Base-by-base conservation (phyloP, 2,113 vertebrate species). In the Albula goreensis region DNA sequence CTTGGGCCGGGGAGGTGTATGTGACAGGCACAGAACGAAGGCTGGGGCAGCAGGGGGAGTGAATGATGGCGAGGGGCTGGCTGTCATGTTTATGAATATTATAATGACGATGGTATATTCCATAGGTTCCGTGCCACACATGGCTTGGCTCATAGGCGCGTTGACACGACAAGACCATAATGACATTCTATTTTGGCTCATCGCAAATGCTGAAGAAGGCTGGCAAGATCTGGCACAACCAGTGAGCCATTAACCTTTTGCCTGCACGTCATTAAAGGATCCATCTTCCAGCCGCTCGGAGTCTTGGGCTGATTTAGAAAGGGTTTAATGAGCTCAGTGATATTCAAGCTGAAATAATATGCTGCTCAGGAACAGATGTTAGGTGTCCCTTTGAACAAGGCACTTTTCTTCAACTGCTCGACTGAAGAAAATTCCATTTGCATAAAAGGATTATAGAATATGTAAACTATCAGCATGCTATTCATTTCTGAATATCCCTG, bases 161-260 rank as follows among this genome's bases (percentile, higher is more conserved):
- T 74, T 31, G 70, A 74, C 70, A 74, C 8, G 70, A 74, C 70
- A 74, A 74, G 70, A 74, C n/a, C 70, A 31, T 74, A 74, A 74
- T 74, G 70, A 74, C 70, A 74, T 74, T 74, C 70, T 74, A 74
- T 74, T 74, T 66, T 74, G 22, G 70, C 70, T 74, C 70, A 74
- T 74, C 70, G 31, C 70, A 74, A 74, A 74, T 22, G 70, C n/a
- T 2, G 70, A 74, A n/a, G 25, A 74, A 74, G 70, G 70, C 70
- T 74, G 70, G 70, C 70, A 5, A 74, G n/a, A 74, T 74, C 70
- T 74, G 70, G 70, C 70, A 74, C 70, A 8, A 10, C 70, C n/a
- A 74, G 70, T 74, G 70, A 74, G 70, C 70, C 70, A 74, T 74
- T 74, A 74, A 74, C 70, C 70, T 74, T 74, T 74, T 74, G 70